Conservation (phyloP, 1,140 invertebrate species). For the Calliphora vicina region DNA sequence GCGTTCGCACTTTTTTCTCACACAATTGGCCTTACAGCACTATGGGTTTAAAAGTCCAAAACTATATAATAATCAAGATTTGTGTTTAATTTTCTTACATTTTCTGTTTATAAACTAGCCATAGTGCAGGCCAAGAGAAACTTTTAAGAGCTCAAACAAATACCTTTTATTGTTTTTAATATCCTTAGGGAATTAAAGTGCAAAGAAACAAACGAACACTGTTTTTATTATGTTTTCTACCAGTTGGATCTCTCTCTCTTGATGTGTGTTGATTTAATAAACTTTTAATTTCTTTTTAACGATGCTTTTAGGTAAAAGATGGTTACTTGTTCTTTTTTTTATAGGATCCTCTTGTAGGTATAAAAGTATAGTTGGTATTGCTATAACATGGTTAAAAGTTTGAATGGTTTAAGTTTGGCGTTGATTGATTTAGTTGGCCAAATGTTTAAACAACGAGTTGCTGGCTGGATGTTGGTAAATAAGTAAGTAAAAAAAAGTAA, state of each 20-base stretch:
- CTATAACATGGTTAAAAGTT: too few species aligned
- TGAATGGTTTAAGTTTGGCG: not conserved
- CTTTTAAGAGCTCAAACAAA: not conserved
- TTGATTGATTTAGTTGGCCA: not conserved
- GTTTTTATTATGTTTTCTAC: not conserved
- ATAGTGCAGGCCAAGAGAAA: not conserved
- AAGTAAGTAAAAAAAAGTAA: too few species aligned
- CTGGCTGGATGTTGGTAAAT: too few species aligned
- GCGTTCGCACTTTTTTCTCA: not conserved
- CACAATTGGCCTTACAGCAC: not conserved
- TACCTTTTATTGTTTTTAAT: not conserved
- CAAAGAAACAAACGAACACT: not conserved
- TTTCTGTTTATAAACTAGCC: too few species aligned
- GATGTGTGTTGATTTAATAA: not conserved
- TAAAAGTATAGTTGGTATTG: too few species aligned
- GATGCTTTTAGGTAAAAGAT: not conserved
- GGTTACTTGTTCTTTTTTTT: too few species aligned
- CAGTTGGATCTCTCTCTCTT: not conserved
- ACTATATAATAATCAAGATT: too few species aligned
- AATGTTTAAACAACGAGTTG: not conserved
- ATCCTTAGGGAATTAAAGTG: conserved; percentile 2
- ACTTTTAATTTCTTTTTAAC: conserved; percentile 27
- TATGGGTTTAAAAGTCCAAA: too few species aligned
- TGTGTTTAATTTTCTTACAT: too few species aligned
- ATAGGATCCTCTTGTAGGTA: too few species aligned